Percentiles rank a stretch among this genome's conserved stretches.
Conservation (phyloP, 2,888 invertebrate genomes). For the Polydrusus tereticollis region DNA sequence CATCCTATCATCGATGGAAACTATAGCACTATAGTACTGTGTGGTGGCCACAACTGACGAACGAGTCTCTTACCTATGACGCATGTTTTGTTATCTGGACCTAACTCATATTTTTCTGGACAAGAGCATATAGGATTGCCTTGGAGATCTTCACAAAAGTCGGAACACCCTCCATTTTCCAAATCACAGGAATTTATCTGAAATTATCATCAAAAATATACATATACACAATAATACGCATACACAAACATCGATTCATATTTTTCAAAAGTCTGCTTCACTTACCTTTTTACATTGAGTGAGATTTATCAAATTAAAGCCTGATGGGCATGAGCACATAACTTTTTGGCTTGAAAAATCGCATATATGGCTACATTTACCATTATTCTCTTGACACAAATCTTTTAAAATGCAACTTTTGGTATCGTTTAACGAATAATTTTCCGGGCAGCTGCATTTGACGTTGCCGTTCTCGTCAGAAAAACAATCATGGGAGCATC, state of each 20-base stretch:
- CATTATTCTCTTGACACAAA: slow-evolving; percentile 56
- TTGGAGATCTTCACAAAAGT: slow-evolving; percentile 65
- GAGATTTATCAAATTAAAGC: slow-evolving; percentile 64
- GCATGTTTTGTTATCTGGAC: slow-evolving; percentile 59
- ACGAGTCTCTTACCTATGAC: slow-evolving; percentile 48
- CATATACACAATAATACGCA: too few relatives aligned
- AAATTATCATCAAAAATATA: neutral
- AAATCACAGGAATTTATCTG: slow-evolving; percentile 58
- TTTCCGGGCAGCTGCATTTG: slow-evolving; percentile 69
- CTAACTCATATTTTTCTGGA: slow-evolving; percentile 64
- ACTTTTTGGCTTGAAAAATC: slow-evolving; percentile 69
- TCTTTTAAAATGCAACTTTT: slow-evolving; percentile 60
- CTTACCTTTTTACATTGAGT: slow-evolving; percentile 62
- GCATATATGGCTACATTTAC: slow-evolving; percentile 58
- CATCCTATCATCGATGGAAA: neutral
- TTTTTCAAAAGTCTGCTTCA: too few relatives aligned
- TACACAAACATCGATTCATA: too few relatives aligned
- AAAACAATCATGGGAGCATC: slow-evolving; percentile 65
- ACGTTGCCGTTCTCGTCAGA: slow-evolving; percentile 69
- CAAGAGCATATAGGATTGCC: slow-evolving; percentile 50
- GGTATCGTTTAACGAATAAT: slow-evolving; percentile 64
- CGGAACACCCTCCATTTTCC: slow-evolving; percentile 73
- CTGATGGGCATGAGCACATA: slow-evolving; percentile 71
- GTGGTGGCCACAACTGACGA: neutral
- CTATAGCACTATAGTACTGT: neutral